Base-by-base conservation (phyloP, 2,113 vertebrate species). In the Bungarus multicinctus region DNA sequence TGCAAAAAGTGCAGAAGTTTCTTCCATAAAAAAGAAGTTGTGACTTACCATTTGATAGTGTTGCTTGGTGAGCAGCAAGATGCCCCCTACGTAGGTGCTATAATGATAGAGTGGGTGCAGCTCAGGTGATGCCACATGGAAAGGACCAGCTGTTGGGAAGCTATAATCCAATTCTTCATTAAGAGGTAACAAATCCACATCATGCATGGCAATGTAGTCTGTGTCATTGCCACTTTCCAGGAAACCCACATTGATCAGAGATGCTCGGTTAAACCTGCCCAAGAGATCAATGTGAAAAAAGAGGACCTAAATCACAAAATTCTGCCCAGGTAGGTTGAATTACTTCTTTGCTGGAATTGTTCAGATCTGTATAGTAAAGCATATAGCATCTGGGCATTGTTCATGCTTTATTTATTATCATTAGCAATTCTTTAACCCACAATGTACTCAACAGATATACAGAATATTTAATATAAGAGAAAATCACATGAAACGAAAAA, bases 91-190 rank as follows among this genome's bases (percentile, higher is more conserved):
- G 0, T 99, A 99, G 64, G 98, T 99, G 96, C 99, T 98, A 96
- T 99, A 99, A 96, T 99, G 99, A 96, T 99, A 99, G 88, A 99
- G 98, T 0, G 99, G 99, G 96, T 99, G 99, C 91, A 99, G 98
- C 89, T 99, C 99, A 0, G 99, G 99, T 0, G 99, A 99, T 5
- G 99, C 99, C 95, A 99, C 98, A 0, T 99, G 99, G 97, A 99
- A 99, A 1, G 99, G 99, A 0, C 99, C 99, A 0, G 98, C 97
- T 89, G 97, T 97, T 0, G 99, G 99, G 96, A 98, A 99, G 52
- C 99, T 94, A 1, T 99, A 99, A 96, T 99, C 98, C 96, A 99
- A 98, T 85, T 98, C 98, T 14, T 98, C 98, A 0, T 99, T 99
- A 91, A 98, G 98, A 3, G 99, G 99, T 93, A 99, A 97, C 96